Evolutionary conservation across 2,797 vertebrate species (phyloP), one percentile per base, ranked within the genome.

Genomic region (Sebastes vulpes): DNA sequence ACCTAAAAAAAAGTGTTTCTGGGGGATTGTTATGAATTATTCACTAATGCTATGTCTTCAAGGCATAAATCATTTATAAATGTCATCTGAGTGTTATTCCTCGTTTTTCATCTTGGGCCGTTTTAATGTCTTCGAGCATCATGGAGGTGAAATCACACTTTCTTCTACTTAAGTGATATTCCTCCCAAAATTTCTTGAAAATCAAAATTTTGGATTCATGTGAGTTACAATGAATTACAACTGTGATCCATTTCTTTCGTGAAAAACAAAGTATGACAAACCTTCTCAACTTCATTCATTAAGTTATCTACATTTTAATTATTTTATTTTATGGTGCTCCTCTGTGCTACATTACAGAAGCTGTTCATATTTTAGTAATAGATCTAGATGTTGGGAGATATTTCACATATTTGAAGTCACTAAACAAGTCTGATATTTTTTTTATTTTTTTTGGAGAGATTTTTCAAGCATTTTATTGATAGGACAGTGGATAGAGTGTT

Each of bases 1-100:
- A 66, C 72, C 18, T 64, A 23, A 46, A 78, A 83, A 75, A 60
- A 77, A 58, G 23, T 20, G 14, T 50, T 72, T 75, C 60, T 48
- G 25, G 53, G 31, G 42, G n/a, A 74, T 50, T n/a, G 18, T 28
- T 57, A 80, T 75, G 72, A 90, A 90, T 90, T 67, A 92, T 91
- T 89, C 77, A 89, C 64, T 11, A 14, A 68, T 42, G 38, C 32
- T 72, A 64, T 72, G 58, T 79, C 75, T 88, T 85, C 12, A 9
- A 78, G 71, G 63, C 59, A 77, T 86, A 66, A 79, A 92, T 90
- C 72, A 80, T 91, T 81, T 65, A 85, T 73, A 81, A 83, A 87
- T 70, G 77, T 84, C 76, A 84, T 60, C 65, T 1, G 28, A 80
- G 73, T 59, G 61, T 82, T 90, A 35, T 57, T 73, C 5, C 61